Evolutionary conservation across 2,113 vertebrate genomes (phyloP), one percentile per base, ranked within the genome.

Genomic region (Lophius piscatorius): DNA sequence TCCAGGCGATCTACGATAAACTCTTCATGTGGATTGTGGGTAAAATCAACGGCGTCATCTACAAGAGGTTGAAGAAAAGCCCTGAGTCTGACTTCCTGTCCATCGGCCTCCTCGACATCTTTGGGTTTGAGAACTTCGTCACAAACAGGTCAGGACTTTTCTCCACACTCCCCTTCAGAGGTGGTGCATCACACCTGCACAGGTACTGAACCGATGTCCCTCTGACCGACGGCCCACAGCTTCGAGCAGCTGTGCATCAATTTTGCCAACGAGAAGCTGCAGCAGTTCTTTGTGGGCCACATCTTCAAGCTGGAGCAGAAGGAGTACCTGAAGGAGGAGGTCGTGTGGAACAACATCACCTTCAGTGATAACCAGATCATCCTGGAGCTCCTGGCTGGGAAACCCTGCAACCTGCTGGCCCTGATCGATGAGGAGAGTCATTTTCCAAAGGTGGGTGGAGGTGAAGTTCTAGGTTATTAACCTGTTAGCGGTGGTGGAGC

Each of bases 241-340:
- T 99, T 99, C 17, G 96, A 98, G 86, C 97, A 99, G 82, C 90
- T n/a, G n/a, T n/a, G n/a, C n/a, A n/a, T 99, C 77, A 99, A 99
- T 56, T 93, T 95, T 11, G 97, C 96, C 74, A 99, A 98, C 0
- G 97, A 99, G 82, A 94, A 95, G 69, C 92, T 99, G 59, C 97
- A 99, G 87, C 96, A 99, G 86, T 96, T 98, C 83, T 99, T 99
- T 0, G 96, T 98, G 63, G 72, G 31, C 7, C 94, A 97, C 1
- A 83, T 99, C 80, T 98, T 99, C 88, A 94, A 93, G 46, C 61
- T 92, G 77, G 96, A 98, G 85, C 97, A 99, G 70, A 88, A 96
- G 42, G 96, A 98, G 69, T 99, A 98, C 70, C 47, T 42, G 21
- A 88, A 90, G 0, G 95, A 99, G 70, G 77, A 81, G 35, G 92